Evolutionary conservation across 2,797 vertebrate species (phyloP).

Genomic region (Falco rusticolus): DNA sequence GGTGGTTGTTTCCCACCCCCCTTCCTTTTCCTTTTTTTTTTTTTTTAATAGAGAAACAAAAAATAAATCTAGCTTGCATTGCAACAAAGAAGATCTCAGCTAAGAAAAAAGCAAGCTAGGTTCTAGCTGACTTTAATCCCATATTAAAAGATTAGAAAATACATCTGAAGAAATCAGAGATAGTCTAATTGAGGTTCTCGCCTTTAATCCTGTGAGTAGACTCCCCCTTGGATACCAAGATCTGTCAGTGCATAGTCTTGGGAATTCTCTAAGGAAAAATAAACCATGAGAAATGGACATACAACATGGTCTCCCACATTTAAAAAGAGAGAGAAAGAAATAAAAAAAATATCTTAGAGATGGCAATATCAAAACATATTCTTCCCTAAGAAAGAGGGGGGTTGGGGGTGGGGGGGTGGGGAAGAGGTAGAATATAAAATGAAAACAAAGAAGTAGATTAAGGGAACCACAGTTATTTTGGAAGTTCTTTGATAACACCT

Average conservation of each 20-base stretch:
- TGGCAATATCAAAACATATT: conserved; percentile 61
- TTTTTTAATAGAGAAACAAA: neutral
- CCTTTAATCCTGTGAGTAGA: conserved; percentile 84
- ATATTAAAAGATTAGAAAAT: conserved; percentile 88
- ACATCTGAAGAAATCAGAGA: conserved; percentile 88
- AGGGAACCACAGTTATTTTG: neutral
- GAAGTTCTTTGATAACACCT: neutral
- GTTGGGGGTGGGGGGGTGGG: neutral
- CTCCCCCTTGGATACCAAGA: conserved; percentile 82
- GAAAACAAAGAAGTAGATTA: conserved; percentile 18
- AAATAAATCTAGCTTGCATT: conserved; percentile 53
- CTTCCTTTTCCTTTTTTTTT: neutral
- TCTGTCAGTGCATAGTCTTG: conserved; percentile 80
- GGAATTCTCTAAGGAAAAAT: conserved; percentile 81
- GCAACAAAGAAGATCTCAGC: conserved; percentile 71
- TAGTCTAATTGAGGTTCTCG: conserved; percentile 86
- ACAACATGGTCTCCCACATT: conserved; percentile 71
- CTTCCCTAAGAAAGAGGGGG: conserved; percentile 37
- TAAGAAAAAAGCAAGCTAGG: conserved; percentile 78
- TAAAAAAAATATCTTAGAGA: conserved; percentile 28
- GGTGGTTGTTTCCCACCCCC: neutral
- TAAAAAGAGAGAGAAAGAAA: conserved; percentile 55
- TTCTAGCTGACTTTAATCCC: conserved; percentile 84
- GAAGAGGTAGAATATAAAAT: conserved; percentile 4
- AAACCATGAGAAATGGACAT: conserved; percentile 77